Percentiles rank a stretch among this genome's conserved stretches.
Evolutionary conservation across 2,113 vertebrate species (phyloP).

Genomic region (Gadus macrocephalus): DNA sequence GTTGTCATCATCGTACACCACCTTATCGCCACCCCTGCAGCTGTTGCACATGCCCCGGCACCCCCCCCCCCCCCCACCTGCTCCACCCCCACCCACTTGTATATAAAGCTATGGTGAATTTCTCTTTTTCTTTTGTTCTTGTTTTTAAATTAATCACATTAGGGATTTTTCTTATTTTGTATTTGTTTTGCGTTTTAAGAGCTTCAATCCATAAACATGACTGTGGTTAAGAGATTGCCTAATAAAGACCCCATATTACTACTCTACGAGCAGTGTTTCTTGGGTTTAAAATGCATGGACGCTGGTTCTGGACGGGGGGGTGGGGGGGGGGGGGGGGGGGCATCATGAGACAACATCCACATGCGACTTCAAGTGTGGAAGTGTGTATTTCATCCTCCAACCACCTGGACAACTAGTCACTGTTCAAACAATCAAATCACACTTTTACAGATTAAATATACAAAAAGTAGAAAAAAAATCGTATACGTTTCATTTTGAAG

Average conservation of each 20-base stretch:
- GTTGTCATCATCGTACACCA: slow-evolving; percentile 54
- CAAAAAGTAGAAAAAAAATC: no score
- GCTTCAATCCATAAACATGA: slow-evolving; percentile 71
- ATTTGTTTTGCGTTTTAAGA: slow-evolving; percentile 54
- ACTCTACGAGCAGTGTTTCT: slow-evolving; percentile 34
- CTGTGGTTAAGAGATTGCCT: slow-evolving; percentile 74
- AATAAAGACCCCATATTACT: slow-evolving; percentile 76
- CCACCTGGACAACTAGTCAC: no score
- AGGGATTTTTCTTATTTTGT: slow-evolving; percentile 53
- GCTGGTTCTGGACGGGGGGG: no score
- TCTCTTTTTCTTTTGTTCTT: slow-evolving; percentile 52
- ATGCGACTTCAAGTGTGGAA: no score
- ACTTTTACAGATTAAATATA: no score
- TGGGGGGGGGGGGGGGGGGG: no score
- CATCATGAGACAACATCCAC: no score
- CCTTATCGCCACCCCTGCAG: slow-evolving; percentile 37
- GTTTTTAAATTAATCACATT: slow-evolving; percentile 77
- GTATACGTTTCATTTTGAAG: no score
- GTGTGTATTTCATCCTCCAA: no score
- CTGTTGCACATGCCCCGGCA: slow-evolving; percentile 66
- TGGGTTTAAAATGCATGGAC: not conserved
- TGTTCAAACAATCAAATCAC: no score
- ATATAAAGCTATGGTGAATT: slow-evolving; percentile 65
- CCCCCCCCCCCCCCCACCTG: not conserved
- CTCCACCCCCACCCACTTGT: slow-evolving; percentile 57